These are phyloP conservation scores for Centroberyx gerrardi DNA, from an alignment of 2,797 vertebrate genomes.

Conservation along the genomic window DNA sequence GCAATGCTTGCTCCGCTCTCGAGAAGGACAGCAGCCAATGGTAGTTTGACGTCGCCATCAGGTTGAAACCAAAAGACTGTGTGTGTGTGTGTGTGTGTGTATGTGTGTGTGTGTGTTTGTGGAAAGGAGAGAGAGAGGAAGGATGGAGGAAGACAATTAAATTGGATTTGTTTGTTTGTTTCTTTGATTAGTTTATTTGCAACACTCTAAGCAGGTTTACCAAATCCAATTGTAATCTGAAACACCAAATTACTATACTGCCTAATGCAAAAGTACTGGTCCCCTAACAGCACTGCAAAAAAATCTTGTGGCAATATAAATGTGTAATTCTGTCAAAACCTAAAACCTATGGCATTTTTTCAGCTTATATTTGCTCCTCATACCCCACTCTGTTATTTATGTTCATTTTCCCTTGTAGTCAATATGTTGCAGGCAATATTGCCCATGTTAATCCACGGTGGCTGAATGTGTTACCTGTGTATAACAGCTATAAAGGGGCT, in stretches of 20 bases:
- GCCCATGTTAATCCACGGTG: slow-evolving; percentile 57
- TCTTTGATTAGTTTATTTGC: slow-evolving; percentile 3
- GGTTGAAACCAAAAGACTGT: neutral
- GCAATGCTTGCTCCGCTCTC: slow-evolving; percentile 85
- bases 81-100: neutral
- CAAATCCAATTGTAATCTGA: slow-evolving; percentile 8
- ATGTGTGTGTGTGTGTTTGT: neutral
- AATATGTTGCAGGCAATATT: slow-evolving; percentile 13
- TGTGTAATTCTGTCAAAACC: slow-evolving; percentile 17
- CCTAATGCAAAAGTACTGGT: neutral
- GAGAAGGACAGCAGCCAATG: slow-evolving; percentile 90
- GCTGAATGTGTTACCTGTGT: slow-evolving; percentile 68
- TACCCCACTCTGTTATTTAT: neutral
- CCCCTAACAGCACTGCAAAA: neutral
- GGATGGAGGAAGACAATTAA: neutral
- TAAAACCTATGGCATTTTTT: slow-evolving; percentile 18
- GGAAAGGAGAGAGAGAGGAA: neutral
- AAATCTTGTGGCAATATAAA: too few species aligned
- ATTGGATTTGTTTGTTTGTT: neutral
- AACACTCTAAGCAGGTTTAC: neutral
- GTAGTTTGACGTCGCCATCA: slow-evolving; percentile 83
- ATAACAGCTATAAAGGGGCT: slow-evolving; percentile 47
- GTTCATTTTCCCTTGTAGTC: slow-evolving; percentile 39
- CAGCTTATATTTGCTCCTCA: slow-evolving; percentile 28
- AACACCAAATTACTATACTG: neutral